Percentiles rank a stretch among this genome's conserved stretches.
Evolutionary conservation across 2,113 vertebrate genomes (phyloP).

Genomic region (Vulpes vulpes): DNA sequence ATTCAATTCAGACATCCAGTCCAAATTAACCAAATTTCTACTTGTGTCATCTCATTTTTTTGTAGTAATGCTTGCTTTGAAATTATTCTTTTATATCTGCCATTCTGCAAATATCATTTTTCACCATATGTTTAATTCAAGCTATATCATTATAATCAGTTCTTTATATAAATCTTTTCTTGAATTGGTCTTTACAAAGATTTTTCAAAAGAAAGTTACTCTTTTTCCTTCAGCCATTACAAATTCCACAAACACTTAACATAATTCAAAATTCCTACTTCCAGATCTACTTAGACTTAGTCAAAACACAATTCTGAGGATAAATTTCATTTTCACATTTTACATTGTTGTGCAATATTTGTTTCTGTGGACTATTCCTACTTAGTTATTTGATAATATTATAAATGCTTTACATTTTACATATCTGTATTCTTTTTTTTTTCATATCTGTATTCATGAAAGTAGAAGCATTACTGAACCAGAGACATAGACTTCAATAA

Average conservation of each 20-base stretch:
- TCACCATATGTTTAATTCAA: background rate
- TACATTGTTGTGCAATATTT: background rate
- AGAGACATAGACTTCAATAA: background rate
- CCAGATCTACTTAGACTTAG: background rate
- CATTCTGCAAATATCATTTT: background rate
- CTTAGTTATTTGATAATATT: constrained; percentile 2
- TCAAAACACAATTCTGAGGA: background rate
- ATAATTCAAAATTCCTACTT: background rate
- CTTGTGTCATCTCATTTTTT: background rate
- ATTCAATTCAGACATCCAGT: background rate
- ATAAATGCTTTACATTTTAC: background rate
- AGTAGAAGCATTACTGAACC: background rate
- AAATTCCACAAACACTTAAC: background rate
- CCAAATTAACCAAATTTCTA: background rate
- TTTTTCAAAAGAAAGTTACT: background rate
- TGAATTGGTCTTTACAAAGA: constrained; percentile 3
- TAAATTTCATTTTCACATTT: background rate
- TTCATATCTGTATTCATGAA: background rate
- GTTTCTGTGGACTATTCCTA: background rate
- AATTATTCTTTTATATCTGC: background rate
- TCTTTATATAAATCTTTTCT: background rate
- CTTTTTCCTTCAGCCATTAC: background rate
- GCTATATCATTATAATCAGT: background rate
- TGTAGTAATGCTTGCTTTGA: background rate
- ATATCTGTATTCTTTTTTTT: background rate